Evolutionary conservation across 2,113 vertebrate genomes (phyloP), one percentile per base, ranked within the genome.

Genomic region (Larimichthys crocea): DNA sequence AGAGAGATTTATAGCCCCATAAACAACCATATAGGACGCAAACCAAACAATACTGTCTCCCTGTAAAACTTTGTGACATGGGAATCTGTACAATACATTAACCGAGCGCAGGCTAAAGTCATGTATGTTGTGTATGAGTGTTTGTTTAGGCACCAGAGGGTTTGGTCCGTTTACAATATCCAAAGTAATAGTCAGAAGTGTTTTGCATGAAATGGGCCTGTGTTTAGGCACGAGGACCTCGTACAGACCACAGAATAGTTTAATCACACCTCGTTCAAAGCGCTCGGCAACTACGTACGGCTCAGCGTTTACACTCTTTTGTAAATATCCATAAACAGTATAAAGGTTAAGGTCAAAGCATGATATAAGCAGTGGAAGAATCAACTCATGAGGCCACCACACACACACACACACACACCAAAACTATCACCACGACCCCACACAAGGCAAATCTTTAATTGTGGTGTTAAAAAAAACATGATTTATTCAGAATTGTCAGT

Each of bases 281-380:
- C 61, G 1, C 52, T 29, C 52, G 10, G 17, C 49, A 31, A 40
- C 68, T 50, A 67, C 15, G 59, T 12, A n/a, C 10, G 26, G 73
- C 9, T 73, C 48, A 35, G 52, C 3, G 16, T 81, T 86, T 70
- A 73, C 67, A 70, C 70, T 16, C 76, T 66, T 64, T 79, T 79
- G 61, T 73, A 68, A 84, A 80, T 56, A 74, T 57, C 63, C 49
- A 77, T 78, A 86, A 86, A 83, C 69, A 81, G 20, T 62, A 49
- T 31, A 82, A 69, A 80, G 72, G 62, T 68, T 26, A 56, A 64
- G 53, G 48, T 46, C 65, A 52, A 68, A 20, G 70, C 2, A 2
- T 79, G 70, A 74, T 67, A 12, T 84, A 81, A 82, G 74, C 70
- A 57, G 57, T 82, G 46, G 67, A 84, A 74, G 82, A 53, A 65